Evolutionary conservation across 2,888 invertebrate genomes (phyloP).

Genomic region (Melinopterus prodromus): DNA sequence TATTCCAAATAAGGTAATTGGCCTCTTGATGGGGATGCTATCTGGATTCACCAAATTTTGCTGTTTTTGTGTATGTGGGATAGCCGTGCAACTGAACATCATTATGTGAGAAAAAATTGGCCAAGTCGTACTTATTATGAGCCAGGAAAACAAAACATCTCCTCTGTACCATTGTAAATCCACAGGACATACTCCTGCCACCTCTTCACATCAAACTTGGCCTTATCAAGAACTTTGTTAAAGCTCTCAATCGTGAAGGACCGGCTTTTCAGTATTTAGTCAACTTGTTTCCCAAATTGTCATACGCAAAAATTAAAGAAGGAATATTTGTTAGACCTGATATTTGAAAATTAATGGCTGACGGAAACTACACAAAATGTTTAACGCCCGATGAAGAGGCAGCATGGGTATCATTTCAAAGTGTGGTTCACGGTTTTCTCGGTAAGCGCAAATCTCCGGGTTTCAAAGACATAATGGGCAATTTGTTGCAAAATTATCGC

Average conservation of each 20-base stretch:
- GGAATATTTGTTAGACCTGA: conserved; percentile 38
- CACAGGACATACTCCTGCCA: conserved; percentile 28
- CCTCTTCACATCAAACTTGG: conserved; percentile 36
- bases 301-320: conserved; percentile 38
- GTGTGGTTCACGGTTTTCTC: neutral
- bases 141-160: conserved; percentile 27
- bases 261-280: conserved; percentile 24
- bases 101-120: conserved; percentile 31
- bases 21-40: conserved; percentile 31
- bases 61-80: conserved; percentile 34
- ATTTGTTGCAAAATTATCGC: too few relatives aligned
- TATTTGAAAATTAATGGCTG: conserved; percentile 37
- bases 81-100: conserved; percentile 27
- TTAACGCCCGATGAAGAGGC: conserved; percentile 26
- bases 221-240: conserved; percentile 35
- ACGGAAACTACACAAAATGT: conserved; percentile 9
- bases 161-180: conserved; percentile 25
- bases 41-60: conserved; percentile 35
- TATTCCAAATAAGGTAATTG: neutral
- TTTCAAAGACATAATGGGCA: too few relatives aligned
- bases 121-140: conserved; percentile 26
- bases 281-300: conserved; percentile 34
- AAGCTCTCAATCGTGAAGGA: conserved; percentile 31
- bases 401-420: conserved; percentile 29
- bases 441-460: too few relatives aligned